Conservation (phyloP, 2,797 vertebrate genomes). For the Buceros bicornis region DNA sequence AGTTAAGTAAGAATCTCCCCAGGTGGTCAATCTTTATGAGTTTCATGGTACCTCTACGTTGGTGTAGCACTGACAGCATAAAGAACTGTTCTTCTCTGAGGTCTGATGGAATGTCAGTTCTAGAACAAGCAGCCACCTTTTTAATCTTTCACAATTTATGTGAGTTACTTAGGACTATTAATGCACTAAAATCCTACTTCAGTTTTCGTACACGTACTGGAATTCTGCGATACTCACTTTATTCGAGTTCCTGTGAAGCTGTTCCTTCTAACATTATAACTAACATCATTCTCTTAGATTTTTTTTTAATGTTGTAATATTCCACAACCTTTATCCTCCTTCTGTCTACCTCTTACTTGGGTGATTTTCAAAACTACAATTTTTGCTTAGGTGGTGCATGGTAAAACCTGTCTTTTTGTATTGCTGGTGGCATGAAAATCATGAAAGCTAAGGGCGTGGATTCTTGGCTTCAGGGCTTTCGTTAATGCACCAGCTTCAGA, state of each 20-base stretch:
- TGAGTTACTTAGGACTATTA: neutral
- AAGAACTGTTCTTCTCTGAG: conserved; percentile 1
- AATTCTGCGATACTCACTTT: neutral
- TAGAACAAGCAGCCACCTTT: neutral
- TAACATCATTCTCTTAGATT: neutral
- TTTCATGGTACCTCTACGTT: neutral
- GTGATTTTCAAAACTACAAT: neutral
- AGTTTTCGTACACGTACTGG: neutral
- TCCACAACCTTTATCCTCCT: neutral
- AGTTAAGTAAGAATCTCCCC: neutral
- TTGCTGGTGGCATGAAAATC: neutral
- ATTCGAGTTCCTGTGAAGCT: neutral
- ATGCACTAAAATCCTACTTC: neutral
- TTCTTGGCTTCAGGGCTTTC: neutral
- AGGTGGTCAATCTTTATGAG: neutral
- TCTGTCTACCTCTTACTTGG: neutral
- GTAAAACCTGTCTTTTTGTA: neutral
- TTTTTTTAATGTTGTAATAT: neutral
- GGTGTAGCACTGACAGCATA: neutral
- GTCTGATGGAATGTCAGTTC: neutral
- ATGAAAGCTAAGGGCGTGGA: neutral
- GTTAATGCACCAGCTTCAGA: neutral
- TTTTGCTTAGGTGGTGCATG: neutral
- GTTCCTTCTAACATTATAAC: neutral
- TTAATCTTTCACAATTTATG: neutral